Evolutionary conservation across 2,888 invertebrate species (phyloP).

Genomic region (Nemapogon koenigi): DNA sequence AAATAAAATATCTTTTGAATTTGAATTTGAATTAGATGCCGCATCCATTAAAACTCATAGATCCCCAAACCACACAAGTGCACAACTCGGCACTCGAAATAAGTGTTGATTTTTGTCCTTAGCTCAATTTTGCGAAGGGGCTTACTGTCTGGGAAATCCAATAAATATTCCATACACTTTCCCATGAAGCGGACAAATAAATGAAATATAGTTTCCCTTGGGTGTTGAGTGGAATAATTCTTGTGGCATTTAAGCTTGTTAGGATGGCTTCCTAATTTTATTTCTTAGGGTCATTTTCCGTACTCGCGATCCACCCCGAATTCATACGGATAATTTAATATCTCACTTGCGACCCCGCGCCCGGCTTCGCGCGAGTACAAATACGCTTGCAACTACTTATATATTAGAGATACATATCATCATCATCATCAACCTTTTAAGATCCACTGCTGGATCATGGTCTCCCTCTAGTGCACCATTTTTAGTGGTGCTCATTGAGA

Average conservation of each 20-base stretch:
- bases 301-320: no score
- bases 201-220: slow-evolving; percentile 24
- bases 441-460: no score
- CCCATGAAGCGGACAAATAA: slow-evolving; percentile 27
- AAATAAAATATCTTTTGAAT: no score
- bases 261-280: slow-evolving; percentile 2
- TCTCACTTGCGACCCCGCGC: no score
- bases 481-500: no score
- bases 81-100: slow-evolving; percentile 31
- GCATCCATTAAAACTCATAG: slow-evolving; percentile 3
- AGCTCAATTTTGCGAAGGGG: slow-evolving; percentile 24
- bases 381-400: no score
- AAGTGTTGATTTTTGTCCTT: slow-evolving; percentile 62
- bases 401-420: no score
- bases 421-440: no score
- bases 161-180: slow-evolving; percentile 32
- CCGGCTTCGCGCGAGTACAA: no score
- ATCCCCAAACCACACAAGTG: slow-evolving; percentile 25
- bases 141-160: slow-evolving; percentile 12
- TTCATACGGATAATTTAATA: no score
- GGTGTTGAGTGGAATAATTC: background rate
- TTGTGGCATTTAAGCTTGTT: slow-evolving; percentile 3
- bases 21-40: slow-evolving; percentile 1
- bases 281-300: no score
- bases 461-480: no score